Base-by-base conservation (phyloP, 2,113 vertebrate genomes). In the Halcyon senegalensis region DNA sequence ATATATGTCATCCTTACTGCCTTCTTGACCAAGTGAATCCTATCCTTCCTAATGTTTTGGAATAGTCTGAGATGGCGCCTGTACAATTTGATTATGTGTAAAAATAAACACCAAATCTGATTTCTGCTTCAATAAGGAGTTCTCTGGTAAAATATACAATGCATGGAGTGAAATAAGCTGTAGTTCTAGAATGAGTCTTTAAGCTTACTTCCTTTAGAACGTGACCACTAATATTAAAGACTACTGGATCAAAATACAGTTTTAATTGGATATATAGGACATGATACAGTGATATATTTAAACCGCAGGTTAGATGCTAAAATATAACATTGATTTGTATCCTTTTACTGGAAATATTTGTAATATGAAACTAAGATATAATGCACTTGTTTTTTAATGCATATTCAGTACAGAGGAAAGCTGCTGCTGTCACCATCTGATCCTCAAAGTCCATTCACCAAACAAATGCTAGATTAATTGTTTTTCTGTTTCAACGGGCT, bases 41-140 rank as follows among this genome's bases (percentile, higher is more conserved):
- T 98, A 98, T 98, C 98, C 98, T 95, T 96, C 51, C 96, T 98
- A 97, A 97, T 98, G 97, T 98, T 98, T 97, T 95, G 94, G 97
- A 98, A 97, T 96, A 98, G 98, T 98, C 98, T 84, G 96, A 98
- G 98, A 97, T 99, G 99, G 99, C 99, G 99, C 99, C 99, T 98
- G 91, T 53, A 96, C 98, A 99, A 99, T 99, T 99, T 98, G 98
- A 99, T 99, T 99, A 99, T 97, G 98, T 99, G 99, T 99, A 99
- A 99, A 99, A 99, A 99, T 99, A 99, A 98, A 98, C 98, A 98
- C 98, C 98, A 99, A 99, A 99, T 99, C 98, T 98, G 98, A 99
- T 99, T 99, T 99, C 98, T 98, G 98, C 96, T 99, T 98, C 99
- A 99, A 99, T 99, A 99, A 99, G 98, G 97, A 98, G 94, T 99